Evolutionary conservation across 35 echinoderm and acorn worm genomes (phyloP), one percentile per base, ranked within the genome.

Genomic region (Apostichopus japonicus): DNA sequence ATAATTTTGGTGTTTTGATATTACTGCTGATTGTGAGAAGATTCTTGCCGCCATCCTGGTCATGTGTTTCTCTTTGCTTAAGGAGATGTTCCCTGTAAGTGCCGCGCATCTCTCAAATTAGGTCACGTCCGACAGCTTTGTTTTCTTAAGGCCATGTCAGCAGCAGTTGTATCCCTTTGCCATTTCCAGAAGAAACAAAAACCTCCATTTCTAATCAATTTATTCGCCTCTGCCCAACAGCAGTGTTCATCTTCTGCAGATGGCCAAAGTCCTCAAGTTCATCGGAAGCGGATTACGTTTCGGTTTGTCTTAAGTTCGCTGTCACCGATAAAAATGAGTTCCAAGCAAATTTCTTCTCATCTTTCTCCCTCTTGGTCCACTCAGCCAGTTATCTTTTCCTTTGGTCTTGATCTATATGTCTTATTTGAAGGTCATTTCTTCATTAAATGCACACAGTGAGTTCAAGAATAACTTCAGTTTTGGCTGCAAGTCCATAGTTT

Each of bases 181-280:
- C 81, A 84, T 84, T 84, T 84, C 57, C 54, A 59, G 56, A 59
- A 58, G 81, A 84, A 84, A 84, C 16, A 84, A 44, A 53, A 84
- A 84, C 81, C 81, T 84, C 81, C 56, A 84, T 84, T 59, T 84
- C 53, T 84, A 84, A 84, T 84, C 54, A 57, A 84, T 84, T 84
- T 84, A 84, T 84, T 27, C 81, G 56, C 81, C 71, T 84, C 56
- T 84, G 81, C 81, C 81, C 81, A 84, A 84, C 81, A 84, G 81
- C 81, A 23, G 24, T 55, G 21, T 55, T 23, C 55, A 84, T 84
- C 81, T 84, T 84, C 81, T 58, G 23, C 54, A 54, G 81, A 84
- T 84, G 81, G 21, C 54, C n/a, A 24, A 84, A 84, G 5, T 84
- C 33, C 21, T 84, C 81, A 84, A 84, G 81, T 84, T 84, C 81